Evolutionary conservation across 2,888 invertebrate genomes (phyloP), one percentile per base, ranked within the genome.

Genomic region (Protodeltote pygarga): DNA sequence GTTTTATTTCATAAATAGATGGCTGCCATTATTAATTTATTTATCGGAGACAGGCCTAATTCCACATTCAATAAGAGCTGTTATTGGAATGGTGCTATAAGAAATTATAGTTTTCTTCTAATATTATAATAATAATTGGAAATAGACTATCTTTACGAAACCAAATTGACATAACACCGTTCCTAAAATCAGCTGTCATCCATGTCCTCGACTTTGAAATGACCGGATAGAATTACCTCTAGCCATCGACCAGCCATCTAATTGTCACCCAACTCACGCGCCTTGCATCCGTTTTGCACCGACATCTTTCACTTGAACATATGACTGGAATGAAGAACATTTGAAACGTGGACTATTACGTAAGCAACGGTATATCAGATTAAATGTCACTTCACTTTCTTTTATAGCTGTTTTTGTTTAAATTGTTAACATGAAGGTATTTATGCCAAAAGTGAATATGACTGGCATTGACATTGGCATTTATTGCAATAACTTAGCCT

Each of bases 291-390:
- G 90, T 88, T 86, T 85, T 83, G 80, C 75, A 67, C 71, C 75
- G 69, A 83, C 87, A 89, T 91, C 90, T 91, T 90, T 91, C 90
- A 90, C 90, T 87, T 76, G 50, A 39, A 41, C 40, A 16, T 68
- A 77, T 76, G 89, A 77, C 69, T 61, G 37, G 90, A 85, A 90
- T 90, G 57, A 72, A 71, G 75, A 85, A 79, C 77, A 69, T 59
- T 84, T 76, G 84, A 85, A 87, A 87, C 80, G 83, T 79, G 75
- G 59, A 73, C 77, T 75, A 73, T 88, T 89, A 90, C 83, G 85
- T 88, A 89, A 89, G 83, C 76, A 78, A 78, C 79, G 75, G 77
- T 80, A 79, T 51, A 57, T 44, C 53, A 42, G 39, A 46, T 65
- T 70, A 70, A 75, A 72, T 77, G 70, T 57, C 58, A 55, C 65